phyloP scores from a whole-genome alignment of 2,113 vertebrate genomes.

The Gymnobelideus leadbeateri region DNA sequence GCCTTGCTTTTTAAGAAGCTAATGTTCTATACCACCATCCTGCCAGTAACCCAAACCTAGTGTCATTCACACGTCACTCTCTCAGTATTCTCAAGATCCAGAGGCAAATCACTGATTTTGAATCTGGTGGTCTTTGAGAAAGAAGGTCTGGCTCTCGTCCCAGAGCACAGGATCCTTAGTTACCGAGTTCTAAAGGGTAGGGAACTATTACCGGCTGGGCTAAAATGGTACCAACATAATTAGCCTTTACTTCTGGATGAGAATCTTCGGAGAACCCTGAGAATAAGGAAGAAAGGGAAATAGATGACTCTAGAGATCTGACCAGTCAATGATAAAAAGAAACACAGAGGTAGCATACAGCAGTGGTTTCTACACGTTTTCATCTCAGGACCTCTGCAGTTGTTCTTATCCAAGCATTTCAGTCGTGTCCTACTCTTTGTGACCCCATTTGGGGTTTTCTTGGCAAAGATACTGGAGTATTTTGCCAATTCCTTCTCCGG shows the following conservation, averaged over 20 bases:
- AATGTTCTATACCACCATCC: too few relatives aligned
- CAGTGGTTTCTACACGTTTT: background rate
- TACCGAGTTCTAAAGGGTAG: background rate
- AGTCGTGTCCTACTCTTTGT: background rate
- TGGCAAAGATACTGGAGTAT: background rate
- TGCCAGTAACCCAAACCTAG: too few relatives aligned
- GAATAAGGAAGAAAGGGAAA: background rate
- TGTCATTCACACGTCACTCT: too few relatives aligned
- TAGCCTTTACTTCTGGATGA: too few relatives aligned
- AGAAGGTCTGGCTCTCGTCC: background rate
- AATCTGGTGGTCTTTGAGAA: background rate
- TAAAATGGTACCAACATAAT: too few relatives aligned
- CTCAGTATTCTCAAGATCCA: too few relatives aligned
- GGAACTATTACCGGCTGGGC: background rate
- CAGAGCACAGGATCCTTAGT: background rate
- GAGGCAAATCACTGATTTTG: background rate
- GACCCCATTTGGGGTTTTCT: background rate
- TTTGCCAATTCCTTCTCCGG: background rate
- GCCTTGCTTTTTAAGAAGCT: too few relatives aligned
- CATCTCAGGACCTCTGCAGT: background rate
- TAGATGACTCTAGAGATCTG: background rate
- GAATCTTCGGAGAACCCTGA: background rate
- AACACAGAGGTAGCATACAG: background rate
- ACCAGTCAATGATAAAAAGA: background rate
- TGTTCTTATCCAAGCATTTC: background rate